phyloP scores from a whole-genome alignment of 2,113 vertebrate species.

The Bufo bufo region DNA sequence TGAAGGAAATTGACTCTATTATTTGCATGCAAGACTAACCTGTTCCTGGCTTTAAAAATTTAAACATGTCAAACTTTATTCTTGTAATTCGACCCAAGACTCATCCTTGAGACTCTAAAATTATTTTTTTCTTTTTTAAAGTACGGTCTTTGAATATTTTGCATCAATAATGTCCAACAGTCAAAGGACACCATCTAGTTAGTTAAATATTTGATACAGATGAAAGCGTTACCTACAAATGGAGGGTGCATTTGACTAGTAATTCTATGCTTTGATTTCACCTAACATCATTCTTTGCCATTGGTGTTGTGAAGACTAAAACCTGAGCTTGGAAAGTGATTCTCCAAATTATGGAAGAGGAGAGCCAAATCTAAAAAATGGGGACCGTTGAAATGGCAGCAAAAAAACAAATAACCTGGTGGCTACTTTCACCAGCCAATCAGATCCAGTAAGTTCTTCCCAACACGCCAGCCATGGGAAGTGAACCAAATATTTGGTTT shows the following conservation, averaged over 20 bases:
- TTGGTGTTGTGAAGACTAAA: neutral
- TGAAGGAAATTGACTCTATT: neutral
- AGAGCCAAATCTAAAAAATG: neutral
- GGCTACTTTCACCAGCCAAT: neutral
- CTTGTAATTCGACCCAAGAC: slow-evolving; percentile 7
- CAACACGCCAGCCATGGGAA: neutral
- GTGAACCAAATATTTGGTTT: neutral
- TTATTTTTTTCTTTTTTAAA: slow-evolving; percentile 43
- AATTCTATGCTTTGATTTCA: neutral
- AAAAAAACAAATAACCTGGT: neutral
- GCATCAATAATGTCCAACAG: neutral
- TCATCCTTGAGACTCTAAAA: slow-evolving; percentile 19
- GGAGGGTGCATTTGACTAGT: neutral
- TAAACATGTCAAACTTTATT: slow-evolving; percentile 35
- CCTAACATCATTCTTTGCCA: neutral
- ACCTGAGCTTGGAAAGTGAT: neutral
- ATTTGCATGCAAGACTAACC: slow-evolving; percentile 4
- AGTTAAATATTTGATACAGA: slow-evolving; percentile 33
- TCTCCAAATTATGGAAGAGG: neutral
- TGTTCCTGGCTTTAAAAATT: slow-evolving; percentile 11
- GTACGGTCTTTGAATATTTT: slow-evolving; percentile 14
- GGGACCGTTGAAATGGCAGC: neutral
- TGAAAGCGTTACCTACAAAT: slow-evolving; percentile 9
- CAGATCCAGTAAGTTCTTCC: neutral
- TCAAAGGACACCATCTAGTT: slow-evolving; percentile 10